Base-by-base conservation (phyloP, 1,140 invertebrate species). In the Atopsyche davidsoni region DNA sequence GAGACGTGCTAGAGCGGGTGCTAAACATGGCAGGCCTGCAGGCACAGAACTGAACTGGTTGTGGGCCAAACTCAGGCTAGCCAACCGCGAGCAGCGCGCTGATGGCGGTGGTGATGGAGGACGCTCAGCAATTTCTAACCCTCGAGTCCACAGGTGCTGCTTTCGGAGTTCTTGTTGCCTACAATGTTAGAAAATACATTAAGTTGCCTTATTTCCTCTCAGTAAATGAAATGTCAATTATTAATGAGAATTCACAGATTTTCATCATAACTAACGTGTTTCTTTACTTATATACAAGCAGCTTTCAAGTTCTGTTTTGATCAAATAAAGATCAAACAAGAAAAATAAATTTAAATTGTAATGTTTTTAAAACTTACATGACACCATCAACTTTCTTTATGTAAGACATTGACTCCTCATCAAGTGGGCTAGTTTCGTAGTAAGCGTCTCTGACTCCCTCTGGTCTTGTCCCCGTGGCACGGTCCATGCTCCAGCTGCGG, bases 41-140 rank as follows among this genome's bases (percentile, higher is more conserved):
- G 96, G 96, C 28, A 97, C 82, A 45, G 79, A 81, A 14, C 82
- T 83, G 63, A 97, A 95, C 46, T 87, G 78, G 75, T 97, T 97
- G 67, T 94, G 90, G 0, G 92, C 85, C 18, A 98, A 72, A 69
- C 96, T 96, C 1, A 98, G 70, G 1, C 83, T 78, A 1, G 79
- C 73, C 35, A 90, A 69, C 25, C 81, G 79, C 21, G 76, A 88
- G 55, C 64, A 66, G 0, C 58, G 55, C 0, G 65, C 65, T 10
- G 61, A 57, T 39, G 72, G 70, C 0, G 68, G 66, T 38, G 75
- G 69, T 16, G 64, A 69, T 50, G 63, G 69, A 53, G 69, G 70
- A 51, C 77, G 81, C 54, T 87, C 83, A 0, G 79, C 81, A 4
- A 87, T 81, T 61, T 86, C 82, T 10, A 85, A 74, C 10, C 75